Evolutionary conservation across 2,888 invertebrate species (phyloP).

Genomic region (Cryptus viduatorius): DNA sequence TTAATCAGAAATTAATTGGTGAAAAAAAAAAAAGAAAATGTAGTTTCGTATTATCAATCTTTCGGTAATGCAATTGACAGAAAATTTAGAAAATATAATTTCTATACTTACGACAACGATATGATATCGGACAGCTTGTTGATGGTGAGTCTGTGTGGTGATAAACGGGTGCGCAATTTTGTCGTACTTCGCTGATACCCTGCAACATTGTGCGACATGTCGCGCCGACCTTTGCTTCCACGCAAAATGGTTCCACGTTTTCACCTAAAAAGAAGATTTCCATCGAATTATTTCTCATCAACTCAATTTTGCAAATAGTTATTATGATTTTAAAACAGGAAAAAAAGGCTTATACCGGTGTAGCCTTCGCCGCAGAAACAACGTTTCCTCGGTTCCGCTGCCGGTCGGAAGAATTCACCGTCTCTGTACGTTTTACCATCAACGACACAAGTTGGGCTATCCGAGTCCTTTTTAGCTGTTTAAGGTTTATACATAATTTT

Average conservation of each 20-base stretch:
- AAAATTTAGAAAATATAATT: neutral
- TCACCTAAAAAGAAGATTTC: slow-evolving; percentile 67
- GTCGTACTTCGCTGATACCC: slow-evolving; percentile 34
- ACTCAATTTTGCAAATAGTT: neutral
- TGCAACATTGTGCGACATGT: slow-evolving; percentile 72
- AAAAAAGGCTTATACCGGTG: slow-evolving; percentile 60
- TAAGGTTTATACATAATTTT: neutral
- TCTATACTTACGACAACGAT: slow-evolving; percentile 78
- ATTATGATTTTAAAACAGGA: neutral
- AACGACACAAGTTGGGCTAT: slow-evolving; percentile 74
- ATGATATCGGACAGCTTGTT: slow-evolving; percentile 69
- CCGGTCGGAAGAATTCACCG: slow-evolving; percentile 73
- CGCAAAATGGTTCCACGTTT: slow-evolving; percentile 77
- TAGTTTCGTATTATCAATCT: too few relatives aligned
- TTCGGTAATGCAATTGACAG: neutral
- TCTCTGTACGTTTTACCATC: slow-evolving; percentile 75
- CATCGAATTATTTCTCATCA: neutral
- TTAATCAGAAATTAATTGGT: too few relatives aligned
- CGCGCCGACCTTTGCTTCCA: slow-evolving; percentile 40
- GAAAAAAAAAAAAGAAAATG: neutral
- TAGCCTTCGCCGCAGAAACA: slow-evolving; percentile 75
- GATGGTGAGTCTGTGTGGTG: slow-evolving; percentile 65
- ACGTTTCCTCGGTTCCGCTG: slow-evolving; percentile 67
- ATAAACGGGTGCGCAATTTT: slow-evolving; percentile 76
- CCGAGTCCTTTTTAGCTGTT: slow-evolving; percentile 72